Percentiles rank a stretch among this genome's conserved stretches.
These are phyloP conservation scores for Agrotis ipsilon DNA, from an alignment of 2,888 invertebrate genomes.

Conservation along the genomic window DNA sequence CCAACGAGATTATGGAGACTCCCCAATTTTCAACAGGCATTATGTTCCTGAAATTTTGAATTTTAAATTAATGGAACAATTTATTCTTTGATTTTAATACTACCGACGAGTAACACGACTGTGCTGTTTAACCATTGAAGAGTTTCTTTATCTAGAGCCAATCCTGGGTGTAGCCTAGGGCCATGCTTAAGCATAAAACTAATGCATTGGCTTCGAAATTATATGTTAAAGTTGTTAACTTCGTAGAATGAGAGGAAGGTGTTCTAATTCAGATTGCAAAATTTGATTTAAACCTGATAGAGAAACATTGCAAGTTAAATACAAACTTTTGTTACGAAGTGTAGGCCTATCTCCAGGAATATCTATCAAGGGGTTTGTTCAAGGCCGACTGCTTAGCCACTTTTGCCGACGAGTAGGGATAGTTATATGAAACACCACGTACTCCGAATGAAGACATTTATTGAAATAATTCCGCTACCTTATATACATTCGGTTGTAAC, in stretches of 20 bases:
- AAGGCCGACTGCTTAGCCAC: too few species aligned
- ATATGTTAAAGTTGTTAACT: not conserved
- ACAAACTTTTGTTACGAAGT: not conserved
- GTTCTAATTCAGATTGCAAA: not conserved
- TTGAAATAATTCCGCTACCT: too few species aligned
- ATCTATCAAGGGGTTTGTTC: too few species aligned
- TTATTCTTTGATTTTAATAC: not conserved
- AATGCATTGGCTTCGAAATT: too few species aligned
- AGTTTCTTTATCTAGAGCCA: not conserved
- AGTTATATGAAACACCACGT: too few species aligned
- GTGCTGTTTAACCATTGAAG: not conserved
- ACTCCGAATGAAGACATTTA: too few species aligned
- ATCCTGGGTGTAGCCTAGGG: too few species aligned
- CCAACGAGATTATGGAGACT: conserved; percentile 94
- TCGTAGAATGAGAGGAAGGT: not conserved
- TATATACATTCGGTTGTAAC: too few species aligned
- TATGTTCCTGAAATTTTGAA: conserved; percentile 91
- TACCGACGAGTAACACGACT: not conserved
- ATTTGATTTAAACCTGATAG: too few species aligned
- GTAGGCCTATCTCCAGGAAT: not conserved
- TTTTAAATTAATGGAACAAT: not conserved
- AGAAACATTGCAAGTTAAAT: not conserved
- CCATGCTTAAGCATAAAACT: too few species aligned
- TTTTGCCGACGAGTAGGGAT: too few species aligned
- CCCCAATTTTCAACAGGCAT: conserved; percentile 94